These are phyloP conservation scores for Trachelus stipa DNA, from an alignment of 2,888 invertebrate genomes.

Conservation along the genomic window DNA sequence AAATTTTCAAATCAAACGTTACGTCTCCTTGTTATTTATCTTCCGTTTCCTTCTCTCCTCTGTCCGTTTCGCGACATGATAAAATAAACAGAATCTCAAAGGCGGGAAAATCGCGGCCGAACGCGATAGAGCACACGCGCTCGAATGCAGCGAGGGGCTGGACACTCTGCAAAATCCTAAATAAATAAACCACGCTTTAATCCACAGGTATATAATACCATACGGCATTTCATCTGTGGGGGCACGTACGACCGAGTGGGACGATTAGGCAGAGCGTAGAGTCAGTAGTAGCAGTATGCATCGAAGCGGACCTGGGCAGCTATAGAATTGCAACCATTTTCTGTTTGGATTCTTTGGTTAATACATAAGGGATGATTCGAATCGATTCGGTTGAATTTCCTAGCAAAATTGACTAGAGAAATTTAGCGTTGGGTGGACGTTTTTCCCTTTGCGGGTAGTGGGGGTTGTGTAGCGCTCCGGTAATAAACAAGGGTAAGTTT, in stretches of 20 bases:
- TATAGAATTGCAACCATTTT: not conserved
- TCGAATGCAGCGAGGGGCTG: not conserved
- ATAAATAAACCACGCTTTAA: slow-evolving; percentile 17
- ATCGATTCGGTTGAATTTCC: too few relatives aligned
- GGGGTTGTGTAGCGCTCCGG: slow-evolving; percentile 21
- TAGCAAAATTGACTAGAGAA: not conserved
- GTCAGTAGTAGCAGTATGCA: not conserved
- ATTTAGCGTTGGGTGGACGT: not conserved
- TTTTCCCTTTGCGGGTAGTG: not conserved
- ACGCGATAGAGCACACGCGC: not conserved
- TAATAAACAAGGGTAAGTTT: slow-evolving; percentile 46
- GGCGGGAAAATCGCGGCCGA: not conserved
- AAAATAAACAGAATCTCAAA: not conserved
- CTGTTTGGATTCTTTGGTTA: not conserved
- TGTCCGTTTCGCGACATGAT: not conserved
- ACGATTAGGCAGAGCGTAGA: not conserved
- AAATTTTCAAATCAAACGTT: not conserved
- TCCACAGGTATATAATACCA: slow-evolving; percentile 5
- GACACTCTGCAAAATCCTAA: slow-evolving; percentile 19
- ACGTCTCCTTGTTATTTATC: not conserved
- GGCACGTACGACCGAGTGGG: not conserved
- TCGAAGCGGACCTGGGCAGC: not conserved
- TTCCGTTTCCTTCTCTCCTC: not conserved
- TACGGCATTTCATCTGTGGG: not conserved
- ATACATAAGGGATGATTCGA: not conserved